Conservation (phyloP, 1,140 invertebrate genomes). For the Drosophila ficusphila region DNA sequence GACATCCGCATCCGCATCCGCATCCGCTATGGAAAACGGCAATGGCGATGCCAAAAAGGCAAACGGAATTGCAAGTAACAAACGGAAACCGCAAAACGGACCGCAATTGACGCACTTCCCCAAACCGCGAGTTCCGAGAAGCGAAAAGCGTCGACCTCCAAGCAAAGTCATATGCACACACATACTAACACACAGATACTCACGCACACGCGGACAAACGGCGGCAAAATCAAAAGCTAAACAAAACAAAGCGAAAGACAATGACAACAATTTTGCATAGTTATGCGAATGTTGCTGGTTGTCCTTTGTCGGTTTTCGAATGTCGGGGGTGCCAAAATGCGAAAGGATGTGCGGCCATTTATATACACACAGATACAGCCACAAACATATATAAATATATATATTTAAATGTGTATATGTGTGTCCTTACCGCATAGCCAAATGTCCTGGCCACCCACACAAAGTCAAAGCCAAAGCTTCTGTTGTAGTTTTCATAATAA, state of each 20-base stretch:
- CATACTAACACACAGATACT: conserved; percentile 20
- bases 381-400: background rate
- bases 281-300: conserved; percentile 66
- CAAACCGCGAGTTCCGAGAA: conserved; percentile 7
- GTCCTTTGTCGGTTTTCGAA: conserved; percentile 32
- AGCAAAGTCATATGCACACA: conserved; percentile 77
- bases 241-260: conserved; percentile 74
- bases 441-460: conserved; percentile 34
- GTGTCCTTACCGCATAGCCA: conserved; percentile 53
- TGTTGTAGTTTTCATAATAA: conserved; percentile 81
- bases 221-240: conserved; percentile 70
- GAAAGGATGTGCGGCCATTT: conserved; percentile 81
- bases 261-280: conserved; percentile 80
- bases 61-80: conserved; percentile 77
- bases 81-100: conserved; percentile 78
- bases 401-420: background rate
- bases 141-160: conserved; percentile 66
- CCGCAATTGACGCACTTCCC: conserved; percentile 76
- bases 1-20: conserved; percentile 37
- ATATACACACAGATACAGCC: conserved; percentile 27
- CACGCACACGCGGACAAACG: conserved; percentile 22
- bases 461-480: conserved; percentile 41
- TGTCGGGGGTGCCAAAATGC: conserved; percentile 73
- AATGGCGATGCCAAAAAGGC: conserved; percentile 49
- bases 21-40: conserved; percentile 25